Percentiles rank a stretch among this genome's conserved stretches.
phyloP scores from a whole-genome alignment of 2,113 vertebrate genomes.

The Ranitomeya imitator region DNA sequence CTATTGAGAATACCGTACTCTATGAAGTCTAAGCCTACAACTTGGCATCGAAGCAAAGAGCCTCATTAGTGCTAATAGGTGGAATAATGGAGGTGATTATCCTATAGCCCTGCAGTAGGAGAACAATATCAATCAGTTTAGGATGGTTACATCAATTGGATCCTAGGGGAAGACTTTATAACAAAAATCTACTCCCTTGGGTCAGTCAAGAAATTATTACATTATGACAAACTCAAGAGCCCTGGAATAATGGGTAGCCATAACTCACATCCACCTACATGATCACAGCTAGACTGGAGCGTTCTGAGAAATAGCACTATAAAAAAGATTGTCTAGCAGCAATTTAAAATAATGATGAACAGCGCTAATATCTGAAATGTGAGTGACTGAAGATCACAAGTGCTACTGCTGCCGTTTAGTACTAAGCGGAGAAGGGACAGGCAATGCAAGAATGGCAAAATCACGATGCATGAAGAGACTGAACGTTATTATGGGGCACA shows the following conservation, averaged over 20 bases:
- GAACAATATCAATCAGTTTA: not conserved
- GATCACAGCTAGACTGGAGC: not conserved
- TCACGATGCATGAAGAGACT: not conserved
- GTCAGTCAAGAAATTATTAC: conserved; percentile 11
- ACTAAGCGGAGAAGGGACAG: not conserved
- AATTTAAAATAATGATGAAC: conserved; percentile 1
- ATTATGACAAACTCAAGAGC: conserved; percentile 31
- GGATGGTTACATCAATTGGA: not conserved
- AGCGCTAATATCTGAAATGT: not conserved
- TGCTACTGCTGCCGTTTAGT: not conserved
- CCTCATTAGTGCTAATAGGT: not conserved
- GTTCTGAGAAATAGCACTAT: conserved; percentile 34
- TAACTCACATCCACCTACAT: conserved; percentile 5
- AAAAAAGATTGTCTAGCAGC: conserved; percentile 23
- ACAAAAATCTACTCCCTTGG: conserved; percentile 1
- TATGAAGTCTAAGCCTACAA: too few relatives aligned
- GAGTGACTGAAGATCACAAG: conserved; percentile 12
- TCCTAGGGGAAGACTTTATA: conserved; percentile 16
- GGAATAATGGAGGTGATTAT: not conserved
- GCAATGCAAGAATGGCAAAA: not conserved
- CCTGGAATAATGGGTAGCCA: conserved; percentile 36
- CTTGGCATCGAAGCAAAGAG: not conserved
- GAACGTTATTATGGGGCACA: not conserved
- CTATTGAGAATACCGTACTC: not conserved
- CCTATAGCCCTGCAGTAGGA: not conserved